phyloP scores from a whole-genome alignment of 2,888 invertebrate genomes.

The Melieria crassipennis region DNA sequence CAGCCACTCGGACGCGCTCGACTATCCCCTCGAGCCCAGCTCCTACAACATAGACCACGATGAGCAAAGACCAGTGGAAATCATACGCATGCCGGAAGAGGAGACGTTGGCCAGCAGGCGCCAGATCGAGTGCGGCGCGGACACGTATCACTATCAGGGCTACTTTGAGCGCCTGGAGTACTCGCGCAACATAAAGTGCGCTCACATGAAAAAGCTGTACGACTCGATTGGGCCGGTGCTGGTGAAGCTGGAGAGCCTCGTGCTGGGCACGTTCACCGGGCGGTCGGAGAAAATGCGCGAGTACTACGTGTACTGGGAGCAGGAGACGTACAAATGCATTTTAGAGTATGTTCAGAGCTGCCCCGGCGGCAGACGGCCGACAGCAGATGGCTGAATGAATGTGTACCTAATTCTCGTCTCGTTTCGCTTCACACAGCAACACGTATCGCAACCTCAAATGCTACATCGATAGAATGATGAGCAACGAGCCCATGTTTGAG shows the following conservation, averaged over 20 bases:
- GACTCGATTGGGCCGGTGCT: conserved; percentile 83
- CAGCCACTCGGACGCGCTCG: background rate
- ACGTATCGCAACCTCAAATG: conserved; percentile 76
- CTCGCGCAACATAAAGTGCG: conserved; percentile 75
- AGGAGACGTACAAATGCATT: conserved; percentile 77
- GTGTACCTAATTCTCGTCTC: too few species aligned
- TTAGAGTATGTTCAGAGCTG: conserved; percentile 65
- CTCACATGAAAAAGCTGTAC: conserved; percentile 77
- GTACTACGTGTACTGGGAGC: conserved; percentile 86
- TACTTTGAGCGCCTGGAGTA: conserved; percentile 79
- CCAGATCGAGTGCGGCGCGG: conserved; percentile 48
- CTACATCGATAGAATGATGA: conserved; percentile 72
- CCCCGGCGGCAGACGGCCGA: background rate
- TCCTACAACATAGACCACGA: background rate
- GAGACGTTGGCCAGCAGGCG: conserved; percentile 22
- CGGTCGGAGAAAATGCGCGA: conserved; percentile 76
- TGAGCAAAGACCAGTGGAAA: conserved; percentile 17
- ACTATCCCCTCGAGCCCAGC: background rate
- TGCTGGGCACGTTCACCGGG: conserved; percentile 82
- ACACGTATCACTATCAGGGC: conserved; percentile 54
- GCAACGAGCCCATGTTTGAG: conserved; percentile 75
- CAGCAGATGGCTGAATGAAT: background rate
- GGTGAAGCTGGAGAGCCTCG: conserved; percentile 85
- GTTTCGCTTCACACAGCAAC: conserved; percentile 66
- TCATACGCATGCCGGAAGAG: conserved; percentile 39